Conservation (phyloP, 2,797 vertebrate genomes). For the Sebastes diaconus region DNA sequence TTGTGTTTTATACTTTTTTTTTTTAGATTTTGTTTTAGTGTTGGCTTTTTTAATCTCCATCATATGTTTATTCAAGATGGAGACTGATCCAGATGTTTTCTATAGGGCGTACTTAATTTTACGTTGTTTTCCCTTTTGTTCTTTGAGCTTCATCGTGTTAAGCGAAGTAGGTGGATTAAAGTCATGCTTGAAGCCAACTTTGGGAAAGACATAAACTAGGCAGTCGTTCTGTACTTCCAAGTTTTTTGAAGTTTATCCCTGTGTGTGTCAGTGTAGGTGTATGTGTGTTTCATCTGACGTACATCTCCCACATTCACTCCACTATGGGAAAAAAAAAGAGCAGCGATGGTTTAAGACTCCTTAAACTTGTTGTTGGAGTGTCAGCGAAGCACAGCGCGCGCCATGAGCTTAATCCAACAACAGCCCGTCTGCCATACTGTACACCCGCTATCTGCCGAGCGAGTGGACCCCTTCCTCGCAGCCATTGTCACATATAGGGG, state of each 20-base stretch:
- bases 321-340: background rate
- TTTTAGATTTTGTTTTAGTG: slow-evolving; percentile 12
- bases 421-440: slow-evolving; percentile 57
- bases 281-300: slow-evolving; percentile 58
- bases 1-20: slow-evolving; percentile 18
- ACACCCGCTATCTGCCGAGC: slow-evolving; percentile 48
- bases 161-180: slow-evolving; percentile 64
- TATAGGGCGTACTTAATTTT: slow-evolving; percentile 5
- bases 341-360: slow-evolving; percentile 62
- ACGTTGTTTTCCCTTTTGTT: slow-evolving; percentile 45
- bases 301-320: slow-evolving; percentile 63
- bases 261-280: slow-evolving; percentile 35
- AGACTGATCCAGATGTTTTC: slow-evolving; percentile 30
- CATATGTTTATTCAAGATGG: slow-evolving; percentile 29
- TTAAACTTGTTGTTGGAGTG: slow-evolving; percentile 76
- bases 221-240: slow-evolving; percentile 30
- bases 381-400: slow-evolving; percentile 45
- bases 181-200: slow-evolving; percentile 54
- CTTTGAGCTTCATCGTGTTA: slow-evolving; percentile 43
- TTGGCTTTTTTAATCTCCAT: slow-evolving; percentile 26
- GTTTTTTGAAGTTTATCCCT: slow-evolving; percentile 59
- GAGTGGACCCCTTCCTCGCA: slow-evolving; percentile 69
- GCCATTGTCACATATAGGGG: slow-evolving; percentile 71
- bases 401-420: slow-evolving; percentile 76
- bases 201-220: slow-evolving; percentile 25